phyloP scores from a whole-genome alignment of 2,888 invertebrate species.

The Caenorhabditis plicata region DNA sequence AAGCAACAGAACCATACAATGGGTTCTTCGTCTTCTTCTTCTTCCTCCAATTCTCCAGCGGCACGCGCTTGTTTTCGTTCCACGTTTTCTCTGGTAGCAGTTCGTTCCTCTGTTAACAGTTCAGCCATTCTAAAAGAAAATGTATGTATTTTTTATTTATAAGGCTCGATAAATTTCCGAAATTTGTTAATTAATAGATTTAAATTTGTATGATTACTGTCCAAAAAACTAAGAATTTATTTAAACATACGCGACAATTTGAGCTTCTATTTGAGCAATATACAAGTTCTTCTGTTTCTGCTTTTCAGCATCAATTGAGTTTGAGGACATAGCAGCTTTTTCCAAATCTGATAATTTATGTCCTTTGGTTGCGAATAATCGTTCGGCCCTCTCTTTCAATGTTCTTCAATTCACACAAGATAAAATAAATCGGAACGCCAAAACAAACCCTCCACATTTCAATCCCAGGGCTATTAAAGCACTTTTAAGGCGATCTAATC shows the following conservation, averaged over 20 bases:
- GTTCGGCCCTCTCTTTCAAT: conserved; percentile 91
- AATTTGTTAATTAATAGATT: conserved; percentile 72
- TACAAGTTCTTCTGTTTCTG: conserved; percentile 27
- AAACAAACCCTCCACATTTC: conserved; percentile 86
- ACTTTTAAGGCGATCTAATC: conserved; percentile 93
- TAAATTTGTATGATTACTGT: too few species aligned
- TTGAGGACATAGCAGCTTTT: conserved; percentile 75
- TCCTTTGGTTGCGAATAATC: conserved; percentile 92
- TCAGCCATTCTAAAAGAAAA: conserved; percentile 45
- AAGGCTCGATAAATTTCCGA: conserved; percentile 73
- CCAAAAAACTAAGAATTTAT: not conserved
- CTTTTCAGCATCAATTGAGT: conserved; percentile 43
- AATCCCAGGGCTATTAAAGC: conserved; percentile 93
- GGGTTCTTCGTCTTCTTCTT: conserved; percentile 75
- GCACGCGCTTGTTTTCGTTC: conserved; percentile 87
- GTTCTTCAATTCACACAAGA: conserved; percentile 69
- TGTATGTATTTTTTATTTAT: not conserved
- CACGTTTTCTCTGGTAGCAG: conserved; percentile 93
- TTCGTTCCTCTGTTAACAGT: conserved; percentile 74
- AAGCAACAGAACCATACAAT: conserved; percentile 9
- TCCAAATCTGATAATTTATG: conserved; percentile 80
- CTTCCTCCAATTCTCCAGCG: conserved; percentile 69
- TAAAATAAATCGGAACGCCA: not conserved
- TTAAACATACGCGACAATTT: conserved; percentile 13
- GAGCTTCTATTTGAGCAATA: conserved; percentile 18